phyloP scores from a whole-genome alignment of 2,888 invertebrate genomes.

The Cybosia mesomella region DNA sequence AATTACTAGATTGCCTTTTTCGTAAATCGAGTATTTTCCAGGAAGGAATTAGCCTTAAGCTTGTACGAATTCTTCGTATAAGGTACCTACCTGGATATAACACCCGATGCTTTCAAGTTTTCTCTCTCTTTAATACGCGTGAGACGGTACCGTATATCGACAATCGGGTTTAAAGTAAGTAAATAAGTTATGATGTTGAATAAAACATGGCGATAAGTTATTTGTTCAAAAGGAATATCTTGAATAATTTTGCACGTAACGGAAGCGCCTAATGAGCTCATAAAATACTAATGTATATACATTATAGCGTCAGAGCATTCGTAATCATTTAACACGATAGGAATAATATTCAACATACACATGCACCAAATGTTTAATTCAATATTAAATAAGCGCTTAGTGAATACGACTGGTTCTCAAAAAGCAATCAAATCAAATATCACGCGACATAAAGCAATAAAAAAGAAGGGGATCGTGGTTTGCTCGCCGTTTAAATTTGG shows the following conservation, averaged over 20 bases:
- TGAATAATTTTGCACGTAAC: constrained; percentile 54
- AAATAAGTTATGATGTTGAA: constrained; percentile 31
- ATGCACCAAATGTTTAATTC: constrained; percentile 53
- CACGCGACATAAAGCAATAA: constrained; percentile 70
- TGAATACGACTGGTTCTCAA: constrained; percentile 57
- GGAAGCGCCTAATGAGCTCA: constrained; percentile 61
- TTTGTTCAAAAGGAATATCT: constrained; percentile 49
- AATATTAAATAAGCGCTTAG: constrained; percentile 48
- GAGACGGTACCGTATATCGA: background rate
- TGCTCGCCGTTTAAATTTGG: constrained; percentile 56
- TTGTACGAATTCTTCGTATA: constrained; percentile 32
- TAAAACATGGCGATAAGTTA: constrained; percentile 45
- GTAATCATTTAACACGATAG: constrained; percentile 52
- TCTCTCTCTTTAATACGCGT: constrained; percentile 21
- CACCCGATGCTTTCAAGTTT: constrained; percentile 27
- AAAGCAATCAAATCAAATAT: constrained; percentile 63
- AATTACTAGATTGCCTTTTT: constrained; percentile 56
- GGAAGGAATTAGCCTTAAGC: no score
- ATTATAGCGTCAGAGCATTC: constrained; percentile 47
- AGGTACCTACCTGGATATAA: constrained; percentile 30
- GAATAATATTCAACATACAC: constrained; percentile 62
- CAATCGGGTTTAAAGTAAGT: background rate
- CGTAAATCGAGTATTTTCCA: constrained; percentile 30
- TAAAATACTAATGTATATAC: constrained; percentile 57
- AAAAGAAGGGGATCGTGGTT: constrained; percentile 61